Conservation (phyloP, 2,113 vertebrate species). For the Microcebus griseorufus region DNA sequence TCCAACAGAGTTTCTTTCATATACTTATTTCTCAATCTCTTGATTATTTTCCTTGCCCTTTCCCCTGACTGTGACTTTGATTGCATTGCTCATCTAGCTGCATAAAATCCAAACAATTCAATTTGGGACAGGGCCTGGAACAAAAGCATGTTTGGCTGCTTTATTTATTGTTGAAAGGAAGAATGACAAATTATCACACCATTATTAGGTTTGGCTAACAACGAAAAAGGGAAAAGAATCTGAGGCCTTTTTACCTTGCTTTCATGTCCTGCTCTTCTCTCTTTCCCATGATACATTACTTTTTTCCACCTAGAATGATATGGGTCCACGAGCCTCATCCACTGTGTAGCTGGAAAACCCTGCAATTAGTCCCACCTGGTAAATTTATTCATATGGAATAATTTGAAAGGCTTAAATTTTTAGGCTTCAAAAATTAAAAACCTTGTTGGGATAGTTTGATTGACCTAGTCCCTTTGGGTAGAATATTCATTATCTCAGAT, state of each 20-base stretch:
- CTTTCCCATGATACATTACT: not conserved
- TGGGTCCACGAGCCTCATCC: not conserved
- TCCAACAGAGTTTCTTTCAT: not conserved
- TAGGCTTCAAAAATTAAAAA: not conserved
- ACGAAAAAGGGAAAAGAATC: not conserved
- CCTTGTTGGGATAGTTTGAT: not conserved
- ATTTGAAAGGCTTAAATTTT: not conserved
- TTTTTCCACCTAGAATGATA: not conserved
- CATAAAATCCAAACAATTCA: constrained; percentile 33
- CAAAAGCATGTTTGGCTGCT: not conserved
- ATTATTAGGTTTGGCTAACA: not conserved
- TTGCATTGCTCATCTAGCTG: not conserved
- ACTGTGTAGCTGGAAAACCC: not conserved
- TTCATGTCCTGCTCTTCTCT: not conserved
- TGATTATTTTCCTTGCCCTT: constrained; percentile 22
- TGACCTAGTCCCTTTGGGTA: not conserved
- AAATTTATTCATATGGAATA: not conserved
- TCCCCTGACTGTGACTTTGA: not conserved
- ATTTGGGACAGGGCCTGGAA: not conserved
- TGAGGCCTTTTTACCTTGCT: not conserved
- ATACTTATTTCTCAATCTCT: not conserved
- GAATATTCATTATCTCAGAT: not conserved
- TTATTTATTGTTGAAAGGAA: constrained; percentile 17
- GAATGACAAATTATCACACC: not conserved
- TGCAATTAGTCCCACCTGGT: not conserved